Percentiles rank a stretch among this genome's conserved stretches.
Conservation (phyloP, 2,113 vertebrate genomes). For the Anser cygnoides region DNA sequence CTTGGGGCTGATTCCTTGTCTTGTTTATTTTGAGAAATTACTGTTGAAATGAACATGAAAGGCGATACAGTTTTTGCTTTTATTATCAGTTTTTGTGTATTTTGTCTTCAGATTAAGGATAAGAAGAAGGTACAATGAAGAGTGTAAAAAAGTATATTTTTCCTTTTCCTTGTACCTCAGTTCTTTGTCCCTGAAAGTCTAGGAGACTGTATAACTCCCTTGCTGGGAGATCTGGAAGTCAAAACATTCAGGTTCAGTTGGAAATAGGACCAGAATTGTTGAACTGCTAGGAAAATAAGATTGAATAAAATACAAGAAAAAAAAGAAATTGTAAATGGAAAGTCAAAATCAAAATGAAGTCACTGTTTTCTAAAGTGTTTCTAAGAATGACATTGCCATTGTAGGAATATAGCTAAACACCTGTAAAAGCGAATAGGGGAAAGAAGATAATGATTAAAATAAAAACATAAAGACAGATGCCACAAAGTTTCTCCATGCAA, state of each 20-base stretch:
- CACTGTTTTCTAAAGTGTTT: not conserved
- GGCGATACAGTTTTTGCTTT: fast-evolving
- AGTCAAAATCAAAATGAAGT: not conserved
- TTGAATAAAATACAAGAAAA: not conserved
- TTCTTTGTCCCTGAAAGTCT: not conserved
- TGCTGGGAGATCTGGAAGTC: not conserved
- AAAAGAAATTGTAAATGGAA: not conserved
- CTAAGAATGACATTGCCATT: not conserved
- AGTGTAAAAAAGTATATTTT: not conserved
- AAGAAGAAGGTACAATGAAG: not conserved
- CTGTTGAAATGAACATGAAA: not conserved
- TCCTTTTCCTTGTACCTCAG: not conserved
- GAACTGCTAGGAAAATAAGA: not conserved
- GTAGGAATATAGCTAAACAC: not conserved
- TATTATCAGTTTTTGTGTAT: not conserved
- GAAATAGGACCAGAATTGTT: not conserved
- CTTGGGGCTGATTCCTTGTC: not conserved
- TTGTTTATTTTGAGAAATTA: not conserved
- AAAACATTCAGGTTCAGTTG: not conserved
- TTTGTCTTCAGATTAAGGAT: not conserved
- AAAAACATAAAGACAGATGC: not conserved
- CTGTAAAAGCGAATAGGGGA: not conserved
- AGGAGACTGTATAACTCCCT: not conserved
- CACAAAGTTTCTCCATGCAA: not conserved
- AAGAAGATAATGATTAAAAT: not conserved